phyloP scores from a whole-genome alignment of 2,113 vertebrate genomes.

The Xiphias gladius region DNA sequence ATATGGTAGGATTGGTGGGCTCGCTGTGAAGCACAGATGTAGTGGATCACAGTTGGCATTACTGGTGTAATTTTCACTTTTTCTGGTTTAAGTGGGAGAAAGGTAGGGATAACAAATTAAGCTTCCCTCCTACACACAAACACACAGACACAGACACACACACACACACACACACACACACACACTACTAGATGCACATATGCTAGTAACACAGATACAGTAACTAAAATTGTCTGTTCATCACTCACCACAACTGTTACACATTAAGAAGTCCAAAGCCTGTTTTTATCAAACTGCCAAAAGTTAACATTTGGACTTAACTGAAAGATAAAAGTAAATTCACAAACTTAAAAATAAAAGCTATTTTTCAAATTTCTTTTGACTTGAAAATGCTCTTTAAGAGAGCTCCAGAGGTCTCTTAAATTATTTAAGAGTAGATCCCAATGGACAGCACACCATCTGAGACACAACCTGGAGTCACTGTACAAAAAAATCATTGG shows the following conservation, averaged over 20 bases:
- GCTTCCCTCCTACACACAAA: not conserved
- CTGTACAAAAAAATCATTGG: too few species aligned
- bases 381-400: too few species aligned
- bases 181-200: not conserved
- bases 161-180: not conserved
- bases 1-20: slow-evolving; percentile 89
- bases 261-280: not conserved
- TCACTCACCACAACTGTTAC: not conserved
- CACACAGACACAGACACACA: not conserved
- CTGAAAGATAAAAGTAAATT: too few species aligned
- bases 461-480: too few species aligned
- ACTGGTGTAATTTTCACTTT: slow-evolving; percentile 82
- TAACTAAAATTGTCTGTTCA: slow-evolving; percentile 7
- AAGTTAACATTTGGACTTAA: not conserved
- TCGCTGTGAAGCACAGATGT: slow-evolving; percentile 88
- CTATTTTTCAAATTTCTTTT: too few species aligned
- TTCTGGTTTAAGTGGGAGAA: slow-evolving; percentile 83
- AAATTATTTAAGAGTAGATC: too few species aligned
- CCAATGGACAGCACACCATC: too few species aligned
- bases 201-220: slow-evolving; percentile 24
- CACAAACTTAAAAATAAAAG: not conserved
- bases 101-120: slow-evolving; percentile 51
- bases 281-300: not conserved
- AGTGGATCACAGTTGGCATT: slow-evolving; percentile 91
- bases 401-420: too few species aligned